A percentile compares a stretch with the other conserved stretches of the same genome.
These are phyloP conservation scores for Anas flavirostris DNA, from an alignment of 2,797 vertebrate genomes.

Conservation along the genomic window DNA sequence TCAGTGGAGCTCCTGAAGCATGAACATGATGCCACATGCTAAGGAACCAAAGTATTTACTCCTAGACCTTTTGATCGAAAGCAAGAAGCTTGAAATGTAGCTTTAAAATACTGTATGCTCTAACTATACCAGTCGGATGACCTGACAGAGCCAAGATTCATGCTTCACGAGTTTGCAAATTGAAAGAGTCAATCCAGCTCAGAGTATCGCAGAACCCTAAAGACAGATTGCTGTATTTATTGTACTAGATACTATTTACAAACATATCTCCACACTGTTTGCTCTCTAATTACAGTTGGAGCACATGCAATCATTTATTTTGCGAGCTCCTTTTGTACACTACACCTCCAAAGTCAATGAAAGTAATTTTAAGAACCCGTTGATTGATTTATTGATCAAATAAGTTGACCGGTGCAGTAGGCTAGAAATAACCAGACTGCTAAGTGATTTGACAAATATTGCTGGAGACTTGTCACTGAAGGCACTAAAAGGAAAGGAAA, in stretches of 20 bases:
- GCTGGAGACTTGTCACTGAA: neutral
- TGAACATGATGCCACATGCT: neutral
- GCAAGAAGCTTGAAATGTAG: neutral
- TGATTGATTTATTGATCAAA: constrained; percentile 49
- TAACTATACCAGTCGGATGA: constrained; percentile 28
- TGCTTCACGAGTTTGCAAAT: constrained; percentile 37
- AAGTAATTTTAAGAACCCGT: constrained; percentile 49
- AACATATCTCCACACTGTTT: constrained; percentile 35
- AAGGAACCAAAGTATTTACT: neutral
- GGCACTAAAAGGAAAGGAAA: neutral
- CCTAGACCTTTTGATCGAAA: neutral
- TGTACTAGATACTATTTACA: constrained; percentile 43
- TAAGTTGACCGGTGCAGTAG: constrained; percentile 11
- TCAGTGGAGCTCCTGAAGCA: neutral
- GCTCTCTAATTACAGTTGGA: constrained; percentile 44
- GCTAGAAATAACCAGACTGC: constrained; percentile 26
- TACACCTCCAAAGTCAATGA: constrained; percentile 9
- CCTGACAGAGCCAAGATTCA: constrained; percentile 13
- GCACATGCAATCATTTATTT: neutral
- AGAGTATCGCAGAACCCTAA: constrained; percentile 29
- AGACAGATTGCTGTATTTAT: constrained; percentile 46
- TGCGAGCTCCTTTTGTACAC: neutral
- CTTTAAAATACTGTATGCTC: constrained; percentile 7
- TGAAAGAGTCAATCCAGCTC: constrained; percentile 46
- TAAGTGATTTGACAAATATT: constrained; percentile 27